Base-by-base conservation (phyloP, 2,797 vertebrate species). In the Alca torda region DNA sequence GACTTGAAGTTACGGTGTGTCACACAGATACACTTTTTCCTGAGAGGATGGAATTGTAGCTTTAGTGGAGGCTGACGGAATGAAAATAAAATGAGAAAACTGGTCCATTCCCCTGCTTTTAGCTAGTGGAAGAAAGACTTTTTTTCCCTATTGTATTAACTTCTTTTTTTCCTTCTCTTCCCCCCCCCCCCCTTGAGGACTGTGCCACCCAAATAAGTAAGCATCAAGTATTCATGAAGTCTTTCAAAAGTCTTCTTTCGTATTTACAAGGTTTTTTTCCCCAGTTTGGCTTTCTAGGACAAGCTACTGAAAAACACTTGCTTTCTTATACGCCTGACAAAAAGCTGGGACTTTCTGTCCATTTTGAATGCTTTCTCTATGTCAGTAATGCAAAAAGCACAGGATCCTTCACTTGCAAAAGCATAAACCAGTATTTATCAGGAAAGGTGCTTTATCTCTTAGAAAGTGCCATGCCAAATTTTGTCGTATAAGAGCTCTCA, bases 401-500 rank as follows among this genome's bases (percentile, higher is more conserved):
- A 91, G 45, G 28, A 84, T 92, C 15, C 51, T 90, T 93, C 57
- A 80, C 65, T 35, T 94, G 70, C 33, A 84, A 84, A 87, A 85
- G 67, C 15, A 28, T 69, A 20, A 72, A 78, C 16, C 50, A 88
- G n/a, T 94, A 78, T 95, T 93, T 93, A 91, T 88, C 39, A 90
- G 79, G 84, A 93, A 64, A 92, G 83, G 84, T 97, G 92, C 77
- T 96, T 97, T 87, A 82, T 93, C 59, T 95, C 68, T 94, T 87
- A 54, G n/a, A 51, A 92, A 97, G 95, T 96, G 93, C 93, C 75
- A 59, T 9, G 31, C 60, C 89, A 89, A 86, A 86, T 91, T 95
- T 96, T 94, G 65, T 64, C 85, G 74, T 93, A 5, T 79, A 70
- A 91, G 90, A 96, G 31, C 19, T 94, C 21, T 69, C 16, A 54